Percentiles rank a stretch among this genome's conserved stretches.
Evolutionary conservation across 2,797 vertebrate species (phyloP).

Genomic region (Sphenopsis melanotis): DNA sequence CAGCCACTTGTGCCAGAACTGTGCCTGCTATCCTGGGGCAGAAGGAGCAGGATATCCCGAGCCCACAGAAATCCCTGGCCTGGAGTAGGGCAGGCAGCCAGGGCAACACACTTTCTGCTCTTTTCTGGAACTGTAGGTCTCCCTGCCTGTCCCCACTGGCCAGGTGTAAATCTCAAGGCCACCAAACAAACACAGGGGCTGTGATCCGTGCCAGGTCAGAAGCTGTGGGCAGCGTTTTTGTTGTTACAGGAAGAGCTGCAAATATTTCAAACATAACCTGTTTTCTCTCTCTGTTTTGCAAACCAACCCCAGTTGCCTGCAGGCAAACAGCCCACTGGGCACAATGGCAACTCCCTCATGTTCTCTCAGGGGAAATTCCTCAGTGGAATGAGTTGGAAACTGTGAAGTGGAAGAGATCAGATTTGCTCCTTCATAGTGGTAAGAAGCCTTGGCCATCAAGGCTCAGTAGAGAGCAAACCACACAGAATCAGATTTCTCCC

Average conservation of each 20-base stretch:
- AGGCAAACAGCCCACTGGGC: not conserved
- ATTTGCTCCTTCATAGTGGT: not conserved
- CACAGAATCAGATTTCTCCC: not conserved
- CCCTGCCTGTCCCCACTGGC: not conserved
- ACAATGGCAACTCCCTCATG: not conserved
- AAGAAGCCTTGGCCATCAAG: not conserved
- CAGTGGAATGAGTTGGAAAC: not conserved
- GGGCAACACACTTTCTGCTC: not conserved
- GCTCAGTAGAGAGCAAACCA: not conserved
- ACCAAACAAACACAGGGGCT: not conserved
- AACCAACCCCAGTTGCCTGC: not conserved
- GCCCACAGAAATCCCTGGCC: not conserved
- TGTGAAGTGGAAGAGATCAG: not conserved
- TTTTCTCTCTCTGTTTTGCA: conserved; percentile 1
- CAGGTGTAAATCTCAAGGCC: conserved; percentile 26
- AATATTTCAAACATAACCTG: not conserved
- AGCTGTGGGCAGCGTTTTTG: not conserved
- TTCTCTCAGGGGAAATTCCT: not conserved
- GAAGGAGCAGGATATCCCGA: not conserved
- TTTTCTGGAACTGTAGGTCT: not conserved
- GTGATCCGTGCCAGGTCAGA: not conserved
- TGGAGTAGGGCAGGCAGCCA: not conserved
- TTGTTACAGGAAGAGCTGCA: conserved; percentile 4
- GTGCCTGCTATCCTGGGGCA: not conserved
- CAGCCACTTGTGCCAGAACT: not conserved